phyloP scores from a whole-genome alignment of 1,140 invertebrate species.

The Drosophila rufa region DNA sequence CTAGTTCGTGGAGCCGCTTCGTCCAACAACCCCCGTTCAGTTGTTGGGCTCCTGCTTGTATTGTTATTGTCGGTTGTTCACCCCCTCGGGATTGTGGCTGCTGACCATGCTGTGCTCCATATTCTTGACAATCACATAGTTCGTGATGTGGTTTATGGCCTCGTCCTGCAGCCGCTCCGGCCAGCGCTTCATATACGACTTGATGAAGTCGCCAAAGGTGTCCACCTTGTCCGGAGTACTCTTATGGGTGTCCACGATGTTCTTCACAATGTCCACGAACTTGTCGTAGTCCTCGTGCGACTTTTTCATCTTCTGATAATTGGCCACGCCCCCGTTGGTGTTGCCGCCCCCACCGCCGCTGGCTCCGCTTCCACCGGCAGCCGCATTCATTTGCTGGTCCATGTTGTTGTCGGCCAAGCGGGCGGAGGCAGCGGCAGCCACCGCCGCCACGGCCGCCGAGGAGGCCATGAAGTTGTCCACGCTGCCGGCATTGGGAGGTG shows the following conservation, averaged over 20 bases:
- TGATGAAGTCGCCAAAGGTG: conserved; percentile 80
- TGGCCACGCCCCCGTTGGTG: conserved; percentile 76
- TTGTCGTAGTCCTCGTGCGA: conserved; percentile 83
- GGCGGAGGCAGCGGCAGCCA: conserved; percentile 75
- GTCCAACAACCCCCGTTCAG: conserved; percentile 73
- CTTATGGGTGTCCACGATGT: conserved; percentile 82
- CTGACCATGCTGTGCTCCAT: conserved; percentile 81
- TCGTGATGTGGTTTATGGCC: conserved; percentile 83
- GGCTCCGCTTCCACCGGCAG: conserved; percentile 63
- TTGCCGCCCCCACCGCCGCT: conserved; percentile 69
- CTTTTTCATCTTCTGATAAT: conserved; percentile 84
- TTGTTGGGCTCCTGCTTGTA: conserved; percentile 83
- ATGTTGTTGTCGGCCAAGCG: conserved; percentile 77
- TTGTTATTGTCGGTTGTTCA: conserved; percentile 80
- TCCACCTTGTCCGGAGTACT: conserved; percentile 80
- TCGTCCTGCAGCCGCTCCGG: conserved; percentile 81
- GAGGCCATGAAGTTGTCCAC: conserved; percentile 83
- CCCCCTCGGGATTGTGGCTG: conserved; percentile 70
- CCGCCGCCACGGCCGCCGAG: conserved; percentile 78
- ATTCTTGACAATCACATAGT: conserved; percentile 84
- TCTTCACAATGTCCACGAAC: conserved; percentile 83
- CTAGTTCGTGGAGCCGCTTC: conserved; percentile 62
- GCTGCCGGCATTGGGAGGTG: conserved; percentile 74
- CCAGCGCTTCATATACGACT: conserved; percentile 83
- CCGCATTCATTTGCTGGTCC: conserved; percentile 73